phyloP scores from a whole-genome alignment of 2,113 vertebrate genomes.

The Haplochromis vanheusdeni region DNA sequence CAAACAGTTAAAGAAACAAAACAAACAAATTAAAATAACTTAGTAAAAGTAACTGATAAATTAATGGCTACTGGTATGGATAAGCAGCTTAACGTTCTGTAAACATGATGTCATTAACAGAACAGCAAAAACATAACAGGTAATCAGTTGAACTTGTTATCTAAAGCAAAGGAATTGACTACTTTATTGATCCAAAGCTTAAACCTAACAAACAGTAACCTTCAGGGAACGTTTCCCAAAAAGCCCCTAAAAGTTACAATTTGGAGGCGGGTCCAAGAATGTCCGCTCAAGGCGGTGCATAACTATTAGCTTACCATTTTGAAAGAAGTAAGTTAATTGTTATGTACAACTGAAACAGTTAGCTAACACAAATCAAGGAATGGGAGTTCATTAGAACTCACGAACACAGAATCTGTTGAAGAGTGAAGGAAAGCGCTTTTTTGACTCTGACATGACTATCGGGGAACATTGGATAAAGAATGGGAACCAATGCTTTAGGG shows the following conservation, averaged over 20 bases:
- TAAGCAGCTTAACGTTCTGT: background rate
- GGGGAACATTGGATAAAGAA: background rate
- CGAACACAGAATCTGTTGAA: background rate
- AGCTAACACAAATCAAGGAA: background rate
- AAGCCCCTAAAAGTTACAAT: background rate
- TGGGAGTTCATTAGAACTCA: background rate
- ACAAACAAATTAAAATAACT: background rate
- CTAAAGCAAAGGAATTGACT: background rate
- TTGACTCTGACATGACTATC: background rate
- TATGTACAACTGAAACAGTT: background rate
- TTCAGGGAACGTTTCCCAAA: background rate
- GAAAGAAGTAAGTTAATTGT: background rate
- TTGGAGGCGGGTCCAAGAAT: background rate
- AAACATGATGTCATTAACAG: background rate
- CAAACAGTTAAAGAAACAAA: background rate
- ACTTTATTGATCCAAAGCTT: rapidly evolving
- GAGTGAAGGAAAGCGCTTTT: background rate
- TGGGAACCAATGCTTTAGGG: background rate
- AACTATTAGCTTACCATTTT: background rate
- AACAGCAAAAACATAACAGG: background rate
- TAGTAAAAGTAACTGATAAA: background rate
- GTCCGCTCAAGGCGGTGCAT: rapidly evolving
- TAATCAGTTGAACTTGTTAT: background rate
- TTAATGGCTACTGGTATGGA: background rate
- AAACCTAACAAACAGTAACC: background rate